Percentiles rank a stretch among this genome's conserved stretches.
Conservation (phyloP, 2,113 vertebrate genomes). For the Varanus salvator region DNA sequence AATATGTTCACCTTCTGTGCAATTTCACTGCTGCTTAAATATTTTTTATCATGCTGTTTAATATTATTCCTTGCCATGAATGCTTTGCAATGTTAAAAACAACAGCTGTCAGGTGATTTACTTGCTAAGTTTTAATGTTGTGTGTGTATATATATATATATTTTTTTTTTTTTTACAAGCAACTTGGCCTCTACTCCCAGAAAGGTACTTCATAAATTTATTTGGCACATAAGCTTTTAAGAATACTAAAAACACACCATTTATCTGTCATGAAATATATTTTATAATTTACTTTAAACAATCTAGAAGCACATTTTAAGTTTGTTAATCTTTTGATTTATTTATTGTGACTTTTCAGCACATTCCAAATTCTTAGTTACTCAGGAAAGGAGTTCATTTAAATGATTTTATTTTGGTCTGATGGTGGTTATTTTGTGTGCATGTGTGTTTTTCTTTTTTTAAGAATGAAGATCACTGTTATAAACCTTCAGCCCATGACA, state of each 20-base stretch:
- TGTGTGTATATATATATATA: constrained; percentile 20
- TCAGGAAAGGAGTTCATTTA: constrained; percentile 90
- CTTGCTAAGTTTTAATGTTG: constrained; percentile 54
- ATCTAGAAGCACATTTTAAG: constrained; percentile 82
- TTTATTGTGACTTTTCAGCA: constrained; percentile 88
- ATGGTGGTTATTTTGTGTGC: constrained; percentile 25
- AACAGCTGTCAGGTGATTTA: constrained; percentile 57
- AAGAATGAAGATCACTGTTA: constrained; percentile 64
- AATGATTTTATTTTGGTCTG: constrained; percentile 78
- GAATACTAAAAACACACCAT: constrained; percentile 62
- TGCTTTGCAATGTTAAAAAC: constrained; percentile 51
- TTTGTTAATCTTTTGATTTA: constrained; percentile 78
- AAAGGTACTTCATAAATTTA: constrained; percentile 71
- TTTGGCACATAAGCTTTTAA: constrained; percentile 66
- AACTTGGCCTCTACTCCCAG: constrained; percentile 60
- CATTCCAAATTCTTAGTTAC: constrained; percentile 90
- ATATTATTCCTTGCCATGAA: constrained; percentile 55
- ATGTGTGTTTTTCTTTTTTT: constrained; percentile 64
- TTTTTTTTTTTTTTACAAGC: constrained; percentile 64
- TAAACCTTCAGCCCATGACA: constrained; percentile 62
- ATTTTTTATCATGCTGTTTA: constrained; percentile 61
- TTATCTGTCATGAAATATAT: constrained; percentile 76
- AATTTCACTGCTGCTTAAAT: constrained; percentile 42
- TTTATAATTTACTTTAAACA: constrained; percentile 77
- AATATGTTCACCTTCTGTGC: constrained; percentile 47